These are phyloP conservation scores for Bostrychus sinensis DNA, from an alignment of 2,113 vertebrate species.

Conservation along the genomic window DNA sequence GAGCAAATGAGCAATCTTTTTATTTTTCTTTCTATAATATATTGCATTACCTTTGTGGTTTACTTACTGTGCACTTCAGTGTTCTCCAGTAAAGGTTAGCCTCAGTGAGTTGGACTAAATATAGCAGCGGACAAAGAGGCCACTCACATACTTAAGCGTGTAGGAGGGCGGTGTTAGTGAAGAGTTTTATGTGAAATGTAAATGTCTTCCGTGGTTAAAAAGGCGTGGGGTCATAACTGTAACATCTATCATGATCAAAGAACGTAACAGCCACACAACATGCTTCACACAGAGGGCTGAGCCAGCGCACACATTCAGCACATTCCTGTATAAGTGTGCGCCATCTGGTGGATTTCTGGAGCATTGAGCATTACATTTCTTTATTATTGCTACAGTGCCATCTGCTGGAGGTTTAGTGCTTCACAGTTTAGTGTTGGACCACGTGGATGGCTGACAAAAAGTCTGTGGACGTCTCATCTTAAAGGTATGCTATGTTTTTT, in stretches of 20 bases:
- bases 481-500: too few species aligned
- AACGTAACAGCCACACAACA: too few species aligned
- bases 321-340: not conserved
- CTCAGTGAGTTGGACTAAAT: constrained; percentile 14
- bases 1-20: too few species aligned
- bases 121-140: constrained; percentile 5
- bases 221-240: not conserved
- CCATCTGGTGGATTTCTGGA: constrained; percentile 27
- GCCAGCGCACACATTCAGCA: too few species aligned
- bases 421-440: not conserved
- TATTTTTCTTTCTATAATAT: too few species aligned
- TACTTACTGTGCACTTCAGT: not conserved
- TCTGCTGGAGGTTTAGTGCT: not conserved
- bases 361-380: not conserved
- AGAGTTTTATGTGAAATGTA: constrained; percentile 5
- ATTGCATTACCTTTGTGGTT: too few species aligned
- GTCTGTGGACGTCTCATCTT: too few species aligned
- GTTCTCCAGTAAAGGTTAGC: not conserved
- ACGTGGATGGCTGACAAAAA: too few species aligned
- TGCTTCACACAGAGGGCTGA: too few species aligned
- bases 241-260: not conserved
- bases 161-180: constrained; percentile 22
- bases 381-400: not conserved
- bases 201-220: not conserved
- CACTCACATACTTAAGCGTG: constrained; percentile 16